Base-by-base conservation (phyloP, 2,113 vertebrate species). In the Syngnathus typhle region DNA sequence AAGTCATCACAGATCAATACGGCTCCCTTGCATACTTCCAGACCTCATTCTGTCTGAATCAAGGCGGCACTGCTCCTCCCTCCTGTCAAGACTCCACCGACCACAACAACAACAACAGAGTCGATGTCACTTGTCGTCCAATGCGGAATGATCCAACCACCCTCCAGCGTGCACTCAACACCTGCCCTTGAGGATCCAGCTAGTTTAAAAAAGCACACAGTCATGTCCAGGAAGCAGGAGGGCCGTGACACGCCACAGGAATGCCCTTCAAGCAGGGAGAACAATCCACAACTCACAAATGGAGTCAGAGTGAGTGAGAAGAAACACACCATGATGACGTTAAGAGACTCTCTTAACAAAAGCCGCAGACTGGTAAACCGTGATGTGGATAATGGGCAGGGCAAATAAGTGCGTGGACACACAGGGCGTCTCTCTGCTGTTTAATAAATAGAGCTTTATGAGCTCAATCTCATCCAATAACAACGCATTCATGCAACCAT, bases 231-330 rank as follows among this genome's bases (percentile, higher is more conserved):
- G 16, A 37, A 78, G 73, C 58, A 12, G 71, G 70, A 79, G 70
- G 76, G 76, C 63, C 77, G 56, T 37, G 49, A 66, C 63, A 73
- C 69, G 62, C 80, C 78, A 64, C 82, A 88, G 84, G 85, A 87
- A 86, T 85, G 88, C 81, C 78, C 83, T 82, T 84, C 79, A 83
- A 60, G 13, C 6, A 3, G 23, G 46, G 58, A 21, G 56, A 18
- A 18, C 78, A 78, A 72, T 69, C 78, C 64, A 65, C 38, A 61
- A 72, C 44, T 70, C 76, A 62, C 80, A 77, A 66, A 84, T 76
- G 78, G 72, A 78, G 81, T 74, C 74, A 68, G 79, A 79, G 77
- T 77, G 27, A 82, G 77, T 81, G 60, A 76, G 77, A 73, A 75
- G 64, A 80, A 81, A 83, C 78, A 71, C 75, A 60, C 15, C 52